phyloP scores from a whole-genome alignment of 2,113 vertebrate species.

The Cebidichthys violaceus region DNA sequence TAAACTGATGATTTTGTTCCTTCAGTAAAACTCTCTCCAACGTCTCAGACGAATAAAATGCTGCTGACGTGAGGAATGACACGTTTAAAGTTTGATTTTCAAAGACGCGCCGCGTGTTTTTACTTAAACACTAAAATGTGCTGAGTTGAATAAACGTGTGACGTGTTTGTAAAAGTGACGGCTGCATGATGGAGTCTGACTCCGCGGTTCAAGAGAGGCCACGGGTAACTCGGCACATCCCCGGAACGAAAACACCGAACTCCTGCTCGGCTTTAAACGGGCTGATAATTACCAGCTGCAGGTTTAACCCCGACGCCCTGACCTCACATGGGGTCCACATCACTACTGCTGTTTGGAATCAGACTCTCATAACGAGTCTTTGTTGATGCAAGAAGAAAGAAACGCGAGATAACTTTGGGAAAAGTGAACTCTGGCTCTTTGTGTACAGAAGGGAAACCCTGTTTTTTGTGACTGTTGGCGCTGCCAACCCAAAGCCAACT shows the following conservation, averaged over 20 bases:
- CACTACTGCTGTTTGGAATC: background rate
- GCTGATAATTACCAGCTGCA: slow-evolving; percentile 2
- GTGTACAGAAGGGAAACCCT: slow-evolving; percentile 2
- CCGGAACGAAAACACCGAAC: background rate
- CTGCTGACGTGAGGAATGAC: too few species aligned
- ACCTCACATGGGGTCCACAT: background rate
- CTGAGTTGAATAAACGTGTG: too few species aligned
- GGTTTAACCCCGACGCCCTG: slow-evolving; percentile 3
- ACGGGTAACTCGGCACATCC: background rate
- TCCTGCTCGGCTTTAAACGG: too few species aligned
- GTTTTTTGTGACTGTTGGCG: too few species aligned
- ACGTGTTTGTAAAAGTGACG: too few species aligned
- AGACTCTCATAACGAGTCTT: background rate
- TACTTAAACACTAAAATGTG: too few species aligned
- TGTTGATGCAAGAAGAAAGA: background rate
- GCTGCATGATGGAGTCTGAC: background rate
- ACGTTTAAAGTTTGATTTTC: too few species aligned
- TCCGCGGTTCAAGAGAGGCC: background rate
- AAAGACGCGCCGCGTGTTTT: too few species aligned
- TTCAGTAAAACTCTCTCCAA: too few species aligned
- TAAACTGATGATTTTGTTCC: too few species aligned
- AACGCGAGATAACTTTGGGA: background rate
- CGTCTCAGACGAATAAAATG: too few species aligned
- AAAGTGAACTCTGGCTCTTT: background rate
- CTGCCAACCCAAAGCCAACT: slow-evolving; percentile 30